Evolutionary conservation across 2,797 vertebrate species (phyloP), one percentile per base, ranked within the genome.

Genomic region (Rachycentron canadum): DNA sequence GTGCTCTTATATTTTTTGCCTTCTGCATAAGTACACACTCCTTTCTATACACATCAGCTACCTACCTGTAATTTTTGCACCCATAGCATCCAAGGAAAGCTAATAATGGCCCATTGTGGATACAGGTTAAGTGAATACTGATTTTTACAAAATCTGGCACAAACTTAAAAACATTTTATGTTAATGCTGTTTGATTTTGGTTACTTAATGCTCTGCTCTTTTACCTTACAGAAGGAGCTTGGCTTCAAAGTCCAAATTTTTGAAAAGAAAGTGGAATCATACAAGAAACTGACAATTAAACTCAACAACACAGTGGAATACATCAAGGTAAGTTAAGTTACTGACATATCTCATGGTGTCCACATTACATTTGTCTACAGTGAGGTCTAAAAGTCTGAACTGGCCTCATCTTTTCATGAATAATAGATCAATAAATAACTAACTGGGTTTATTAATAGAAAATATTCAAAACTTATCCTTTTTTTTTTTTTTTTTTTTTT

Each of bases 301-400:
- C 90, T 91, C 68, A 65, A 0, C 56, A 89, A 83, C 7, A 53
- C 93, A 3, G 26, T 87, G 64, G 78, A 87, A 4, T 88, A 86
- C 78, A 83, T 95, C 85, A 91, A 92, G 95, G 95, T 96, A 92
- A 82, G 41, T n/a, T n/a, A n/a, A n/a, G 64, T 77, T 8, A 32
- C 73, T 71, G 41, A 21, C 41, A 60, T 3, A 0, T 30, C 34
- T 72, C 62, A 53, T 3, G 0, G 12, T 59, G 19, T 36, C 55
- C 23, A 16, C 47, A 17, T 77, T 62, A 12, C 32, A 52, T 3
- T 13, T 25, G 38, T 41, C 36, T 34, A 8, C 19, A 47, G 19
- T 47, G 43, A 17, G 43, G 19, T 47, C 41, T 19, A 47, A 21
- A 47, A n/a, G 17, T 21, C 19, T 47, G 19, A 47, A 47, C 7